phyloP scores from a whole-genome alignment of 2,888 invertebrate genomes.

The Teleiodes luculella region DNA sequence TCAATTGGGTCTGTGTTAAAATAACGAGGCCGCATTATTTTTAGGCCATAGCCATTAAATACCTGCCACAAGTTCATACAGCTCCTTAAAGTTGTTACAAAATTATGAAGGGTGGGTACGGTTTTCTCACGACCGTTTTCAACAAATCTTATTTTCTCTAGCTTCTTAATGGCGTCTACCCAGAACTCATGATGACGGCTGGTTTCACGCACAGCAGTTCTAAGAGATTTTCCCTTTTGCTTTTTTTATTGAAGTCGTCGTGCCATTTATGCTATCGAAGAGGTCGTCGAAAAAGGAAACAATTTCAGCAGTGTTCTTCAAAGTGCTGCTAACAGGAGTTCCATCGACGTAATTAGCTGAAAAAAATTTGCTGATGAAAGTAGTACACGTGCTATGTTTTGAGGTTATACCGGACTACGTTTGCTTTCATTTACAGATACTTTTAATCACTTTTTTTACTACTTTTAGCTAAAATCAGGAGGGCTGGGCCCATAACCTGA shows the following conservation, averaged over 20 bases:
- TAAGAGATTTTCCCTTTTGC: background rate
- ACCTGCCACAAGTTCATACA: background rate
- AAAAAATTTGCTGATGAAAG: too few relatives aligned
- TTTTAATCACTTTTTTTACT: too few relatives aligned
- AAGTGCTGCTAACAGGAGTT: background rate
- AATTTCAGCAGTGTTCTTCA: slow-evolving; percentile 9
- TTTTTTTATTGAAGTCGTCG: background rate
- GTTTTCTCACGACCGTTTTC: background rate
- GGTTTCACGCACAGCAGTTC: background rate
- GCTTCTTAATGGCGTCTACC: background rate
- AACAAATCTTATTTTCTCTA: background rate
- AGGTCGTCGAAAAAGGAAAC: slow-evolving; percentile 10
- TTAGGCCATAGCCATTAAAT: background rate
- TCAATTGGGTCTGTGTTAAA: slow-evolving; percentile 24
- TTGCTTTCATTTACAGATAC: too few relatives aligned
- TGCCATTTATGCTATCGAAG: slow-evolving; percentile 8
- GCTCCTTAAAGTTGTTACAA: background rate
- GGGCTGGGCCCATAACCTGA: too few relatives aligned
- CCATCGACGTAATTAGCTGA: slow-evolving; percentile 12
- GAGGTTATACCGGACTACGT: too few relatives aligned
- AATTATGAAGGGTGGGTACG: background rate
- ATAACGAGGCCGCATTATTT: slow-evolving; percentile 12
- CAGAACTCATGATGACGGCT: background rate
- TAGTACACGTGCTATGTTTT: too few relatives aligned
- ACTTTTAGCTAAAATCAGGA: too few relatives aligned